These are phyloP conservation scores for Pangasius mekongensis DNA, from an alignment of 2,797 vertebrate genomes.

Conservation along the genomic window DNA sequence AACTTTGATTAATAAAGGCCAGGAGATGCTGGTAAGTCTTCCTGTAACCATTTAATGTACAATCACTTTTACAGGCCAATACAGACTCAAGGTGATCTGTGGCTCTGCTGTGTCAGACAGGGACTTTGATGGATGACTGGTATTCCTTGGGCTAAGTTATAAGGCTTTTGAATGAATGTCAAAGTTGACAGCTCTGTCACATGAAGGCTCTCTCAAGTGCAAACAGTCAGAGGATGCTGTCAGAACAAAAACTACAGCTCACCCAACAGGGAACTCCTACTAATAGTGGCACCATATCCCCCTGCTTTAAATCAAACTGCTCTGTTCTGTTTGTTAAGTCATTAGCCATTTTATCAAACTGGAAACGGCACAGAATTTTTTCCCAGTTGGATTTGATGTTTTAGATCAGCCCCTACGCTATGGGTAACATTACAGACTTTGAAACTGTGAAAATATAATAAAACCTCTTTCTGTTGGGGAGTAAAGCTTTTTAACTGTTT, in stretches of 20 bases:
- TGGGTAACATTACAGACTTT: background rate
- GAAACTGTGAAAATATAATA: background rate
- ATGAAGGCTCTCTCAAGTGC: conserved; percentile 37
- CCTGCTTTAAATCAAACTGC: conserved; percentile 15
- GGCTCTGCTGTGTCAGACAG: conserved; percentile 23
- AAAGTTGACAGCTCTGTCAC: conserved; percentile 51
- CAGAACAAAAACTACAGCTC: conserved; percentile 33
- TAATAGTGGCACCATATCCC: conserved; percentile 12
- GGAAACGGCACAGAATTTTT: conserved; percentile 18
- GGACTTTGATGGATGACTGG: conserved; percentile 46
- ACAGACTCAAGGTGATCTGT: conserved; percentile 22
- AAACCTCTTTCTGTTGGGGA: background rate
- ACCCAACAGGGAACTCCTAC: conserved; percentile 17
- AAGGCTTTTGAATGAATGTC: conserved; percentile 41
- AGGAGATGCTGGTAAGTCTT: background rate
- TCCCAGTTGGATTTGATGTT: background rate
- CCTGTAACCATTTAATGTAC: background rate
- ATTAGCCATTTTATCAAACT: conserved; percentile 19
- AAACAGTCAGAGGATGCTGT: conserved; percentile 38
- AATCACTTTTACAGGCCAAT: background rate
- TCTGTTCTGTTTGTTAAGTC: background rate
- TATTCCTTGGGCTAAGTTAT: conserved; percentile 34
- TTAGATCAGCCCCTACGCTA: background rate
- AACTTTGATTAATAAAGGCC: background rate
- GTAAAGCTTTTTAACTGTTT: background rate